Evolutionary conservation across 2,797 vertebrate species (phyloP).

Genomic region (Artibeus jamaicensis): DNA sequence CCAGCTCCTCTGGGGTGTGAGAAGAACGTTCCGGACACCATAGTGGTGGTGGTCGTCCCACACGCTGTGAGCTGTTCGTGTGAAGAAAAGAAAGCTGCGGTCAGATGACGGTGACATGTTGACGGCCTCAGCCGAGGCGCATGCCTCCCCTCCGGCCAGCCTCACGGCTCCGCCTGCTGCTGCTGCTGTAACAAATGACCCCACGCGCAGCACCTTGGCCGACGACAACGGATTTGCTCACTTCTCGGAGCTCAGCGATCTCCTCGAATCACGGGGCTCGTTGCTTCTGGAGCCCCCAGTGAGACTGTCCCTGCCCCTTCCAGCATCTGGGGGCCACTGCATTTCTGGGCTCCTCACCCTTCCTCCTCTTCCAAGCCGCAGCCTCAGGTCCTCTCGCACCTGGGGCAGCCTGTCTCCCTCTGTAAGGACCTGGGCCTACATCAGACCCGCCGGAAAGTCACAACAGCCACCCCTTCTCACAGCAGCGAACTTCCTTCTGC

Average conservation of each 20-base stretch:
- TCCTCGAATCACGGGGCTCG: fast-evolving
- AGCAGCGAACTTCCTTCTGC: fast-evolving
- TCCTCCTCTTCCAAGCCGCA: neutral
- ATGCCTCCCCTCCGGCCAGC: neutral
- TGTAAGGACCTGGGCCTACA: fast-evolving
- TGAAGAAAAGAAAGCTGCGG: neutral
- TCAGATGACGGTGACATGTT: neutral
- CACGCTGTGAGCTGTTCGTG: fast-evolving
- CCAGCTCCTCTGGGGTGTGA: neutral
- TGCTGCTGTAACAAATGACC: fast-evolving
- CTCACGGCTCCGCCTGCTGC: fast-evolving
- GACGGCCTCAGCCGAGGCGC: neutral
- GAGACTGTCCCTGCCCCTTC: fast-evolving
- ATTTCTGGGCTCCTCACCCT: fast-evolving
- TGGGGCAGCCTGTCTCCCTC: neutral
- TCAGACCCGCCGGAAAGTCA: neutral
- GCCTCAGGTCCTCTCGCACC: fast-evolving
- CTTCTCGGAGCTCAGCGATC: neutral
- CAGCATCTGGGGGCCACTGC: fast-evolving
- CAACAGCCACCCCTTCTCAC: neutral
- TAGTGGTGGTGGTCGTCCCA: fast-evolving
- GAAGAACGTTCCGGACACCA: fast-evolving
- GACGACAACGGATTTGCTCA: fast-evolving
- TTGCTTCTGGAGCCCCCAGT: neutral
- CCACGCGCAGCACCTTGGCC: neutral